Percentiles rank a stretch among this genome's conserved stretches.
Evolutionary conservation across 2,113 vertebrate species (phyloP).

Genomic region (Zingel zingel): DNA sequence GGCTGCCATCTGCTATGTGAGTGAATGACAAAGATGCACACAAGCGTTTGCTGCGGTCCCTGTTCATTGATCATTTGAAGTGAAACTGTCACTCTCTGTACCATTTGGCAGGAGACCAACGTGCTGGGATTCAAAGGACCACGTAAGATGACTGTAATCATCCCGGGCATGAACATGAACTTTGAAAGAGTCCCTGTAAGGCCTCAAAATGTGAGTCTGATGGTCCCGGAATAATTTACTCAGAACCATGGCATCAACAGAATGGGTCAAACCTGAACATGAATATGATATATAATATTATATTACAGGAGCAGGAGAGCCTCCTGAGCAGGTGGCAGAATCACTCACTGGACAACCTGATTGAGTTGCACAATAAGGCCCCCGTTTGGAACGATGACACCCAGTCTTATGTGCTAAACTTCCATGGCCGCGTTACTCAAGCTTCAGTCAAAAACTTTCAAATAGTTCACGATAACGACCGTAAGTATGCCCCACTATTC

Average conservation of each 20-base stretch:
- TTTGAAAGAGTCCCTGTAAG: constrained; percentile 91
- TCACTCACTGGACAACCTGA: constrained; percentile 91
- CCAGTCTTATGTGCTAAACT: constrained; percentile 97
- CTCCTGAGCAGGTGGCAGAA: constrained; percentile 93
- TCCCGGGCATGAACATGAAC: constrained; percentile 97
- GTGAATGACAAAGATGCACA: constrained; percentile 43
- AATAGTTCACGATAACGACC: constrained; percentile 96
- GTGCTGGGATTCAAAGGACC: constrained; percentile 98
- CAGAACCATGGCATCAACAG: not conserved
- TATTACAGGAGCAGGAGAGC: constrained; percentile 90
- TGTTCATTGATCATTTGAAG: not conserved
- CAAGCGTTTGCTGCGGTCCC: not conserved
- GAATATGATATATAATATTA: not conserved
- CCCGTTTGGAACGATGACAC: constrained; percentile 98
- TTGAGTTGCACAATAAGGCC: constrained; percentile 96
- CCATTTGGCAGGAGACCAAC: constrained; percentile 91
- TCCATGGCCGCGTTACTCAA: constrained; percentile 96
- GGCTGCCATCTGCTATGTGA: constrained; percentile 95
- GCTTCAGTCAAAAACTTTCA: constrained; percentile 99
- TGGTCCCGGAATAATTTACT: not conserved
- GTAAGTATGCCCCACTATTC: constrained; percentile 81
- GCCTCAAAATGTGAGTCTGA: constrained; percentile 89
- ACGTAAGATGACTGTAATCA: constrained; percentile 97
- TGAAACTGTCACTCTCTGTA: not conserved
- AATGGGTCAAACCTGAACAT: not conserved